These are phyloP conservation scores for Pheucticus melanocephalus DNA, from an alignment of 2,113 vertebrate species.

Conservation along the genomic window DNA sequence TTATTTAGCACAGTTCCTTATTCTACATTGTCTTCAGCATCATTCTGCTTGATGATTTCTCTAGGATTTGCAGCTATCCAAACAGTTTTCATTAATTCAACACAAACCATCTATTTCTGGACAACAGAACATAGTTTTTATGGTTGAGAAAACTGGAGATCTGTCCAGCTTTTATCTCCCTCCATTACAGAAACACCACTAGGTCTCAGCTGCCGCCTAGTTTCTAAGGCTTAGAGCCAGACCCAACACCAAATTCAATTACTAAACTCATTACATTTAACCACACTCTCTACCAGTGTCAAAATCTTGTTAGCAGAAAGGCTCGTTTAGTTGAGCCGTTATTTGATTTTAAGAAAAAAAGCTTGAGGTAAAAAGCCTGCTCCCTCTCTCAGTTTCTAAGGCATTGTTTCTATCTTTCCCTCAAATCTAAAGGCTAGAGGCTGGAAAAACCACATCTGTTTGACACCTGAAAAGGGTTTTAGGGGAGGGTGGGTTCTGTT, in stretches of 20 bases:
- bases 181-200: not conserved
- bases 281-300: not conserved
- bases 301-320: constrained; percentile 30
- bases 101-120: not conserved
- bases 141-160: not conserved
- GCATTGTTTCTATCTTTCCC: not conserved
- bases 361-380: not conserved
- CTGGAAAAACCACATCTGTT: not conserved
- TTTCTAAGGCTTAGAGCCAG: not conserved
- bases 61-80: not conserved
- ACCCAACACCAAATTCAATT: not conserved
- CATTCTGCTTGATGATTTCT: not conserved
- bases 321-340: not conserved
- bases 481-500: not conserved
- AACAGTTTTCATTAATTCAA: not conserved
- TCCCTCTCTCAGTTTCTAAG: not conserved
- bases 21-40: not conserved
- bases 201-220: constrained; percentile 3
- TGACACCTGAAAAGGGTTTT: not conserved
- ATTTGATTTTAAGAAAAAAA: not conserved
- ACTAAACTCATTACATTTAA: not conserved
- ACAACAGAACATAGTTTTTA: not conserved
- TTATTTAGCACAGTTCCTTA: not conserved
- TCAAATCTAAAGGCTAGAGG: not conserved
- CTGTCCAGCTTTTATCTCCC: not conserved